Percentiles rank a stretch among this genome's conserved stretches.
These are phyloP conservation scores for Tympanuchus pallidicinctus DNA, from an alignment of 2,113 vertebrate species.

Conservation along the genomic window DNA sequence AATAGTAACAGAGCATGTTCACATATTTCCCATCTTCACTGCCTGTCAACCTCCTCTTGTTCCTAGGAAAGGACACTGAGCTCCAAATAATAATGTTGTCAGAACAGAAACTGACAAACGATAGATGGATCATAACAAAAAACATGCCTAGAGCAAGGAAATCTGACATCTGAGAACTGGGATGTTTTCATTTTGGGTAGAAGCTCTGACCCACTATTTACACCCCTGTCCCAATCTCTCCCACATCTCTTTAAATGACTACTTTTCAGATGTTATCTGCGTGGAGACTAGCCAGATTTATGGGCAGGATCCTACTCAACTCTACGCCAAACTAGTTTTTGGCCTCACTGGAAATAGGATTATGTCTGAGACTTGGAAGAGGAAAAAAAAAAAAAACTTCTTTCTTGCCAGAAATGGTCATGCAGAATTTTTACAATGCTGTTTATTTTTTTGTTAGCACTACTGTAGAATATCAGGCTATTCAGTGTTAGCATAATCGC, in stretches of 20 bases:
- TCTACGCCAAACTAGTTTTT: conserved; percentile 39
- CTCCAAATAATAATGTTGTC: not conserved
- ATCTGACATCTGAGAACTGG: conserved; percentile 10
- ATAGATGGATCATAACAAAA: conserved; percentile 54
- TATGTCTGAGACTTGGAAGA: conserved; percentile 41
- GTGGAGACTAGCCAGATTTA: conserved; percentile 48
- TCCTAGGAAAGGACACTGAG: not conserved
- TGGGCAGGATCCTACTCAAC: not conserved
- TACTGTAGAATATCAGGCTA: conserved; percentile 31
- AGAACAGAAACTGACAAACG: conserved; percentile 14
- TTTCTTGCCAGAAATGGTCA: conserved; percentile 34
- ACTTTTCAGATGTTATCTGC: conserved; percentile 57
- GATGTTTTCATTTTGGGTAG: conserved; percentile 43
- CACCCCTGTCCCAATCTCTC: conserved; percentile 38
- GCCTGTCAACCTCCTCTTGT: not conserved
- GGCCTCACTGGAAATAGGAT: conserved; percentile 45
- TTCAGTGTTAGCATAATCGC: not conserved
- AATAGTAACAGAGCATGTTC: not conserved
- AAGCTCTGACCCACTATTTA: conserved; percentile 52
- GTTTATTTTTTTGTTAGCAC: conserved; percentile 27
- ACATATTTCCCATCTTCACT: not conserved
- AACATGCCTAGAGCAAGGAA: conserved; percentile 40
- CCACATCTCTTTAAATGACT: conserved; percentile 51
- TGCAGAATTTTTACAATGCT: conserved; percentile 32
- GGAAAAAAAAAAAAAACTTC: not conserved